Evolutionary conservation across 64 coral and sea anemone genomes (phyloP), one percentile per base, ranked within the genome.

Genomic region (Stichodactyla mertensii): DNA sequence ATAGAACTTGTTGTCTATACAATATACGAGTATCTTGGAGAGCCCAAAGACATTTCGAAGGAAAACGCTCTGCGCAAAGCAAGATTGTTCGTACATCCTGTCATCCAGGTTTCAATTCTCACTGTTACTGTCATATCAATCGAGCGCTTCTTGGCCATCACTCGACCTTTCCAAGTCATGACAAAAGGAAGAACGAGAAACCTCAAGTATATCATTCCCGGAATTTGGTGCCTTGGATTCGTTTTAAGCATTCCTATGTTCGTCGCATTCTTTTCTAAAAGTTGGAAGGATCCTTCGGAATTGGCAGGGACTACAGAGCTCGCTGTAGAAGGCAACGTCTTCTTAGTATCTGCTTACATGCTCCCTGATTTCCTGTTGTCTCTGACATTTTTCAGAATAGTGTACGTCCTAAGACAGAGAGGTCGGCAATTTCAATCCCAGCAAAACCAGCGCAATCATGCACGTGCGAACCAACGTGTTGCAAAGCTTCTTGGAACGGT

Each of bases 151-250:
- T 45, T 64, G 6, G 83, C 83, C 26, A 60, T 85, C 4, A 55
- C 60, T 56, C 52, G 61, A 13, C 83, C 83, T 15, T 85, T 85
- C 22, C 19, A 85, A 85, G 55, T 61, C 0, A 58, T 61, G 55
- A 36, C 16, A 24, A 61, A 15, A 64, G 55, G 20, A 24, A 85
- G 55, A 62, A 14, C 14, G 12, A 56, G 15, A 23, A 22, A 85
- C 19, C 83, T 85, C 16, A 85, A 85, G 27, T 28, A 27, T 19
- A 85, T 85, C 20, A 58, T 85, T n/a, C 83, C 83, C 9, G 4
- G n/a, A 1, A 12, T 85, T 57, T 85, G 83, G 83, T 36, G 60
- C 9, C 54, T 85, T 12, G 83, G 83, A 12, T 85, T 57, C 61
- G 11, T 55, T 7, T 36, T 85, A 9, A 85, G 0, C 13, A 5